Percentiles rank a stretch among this genome's conserved stretches.
Conservation (phyloP, 2,113 vertebrate genomes). For the Chroicocephalus ridibundus region DNA sequence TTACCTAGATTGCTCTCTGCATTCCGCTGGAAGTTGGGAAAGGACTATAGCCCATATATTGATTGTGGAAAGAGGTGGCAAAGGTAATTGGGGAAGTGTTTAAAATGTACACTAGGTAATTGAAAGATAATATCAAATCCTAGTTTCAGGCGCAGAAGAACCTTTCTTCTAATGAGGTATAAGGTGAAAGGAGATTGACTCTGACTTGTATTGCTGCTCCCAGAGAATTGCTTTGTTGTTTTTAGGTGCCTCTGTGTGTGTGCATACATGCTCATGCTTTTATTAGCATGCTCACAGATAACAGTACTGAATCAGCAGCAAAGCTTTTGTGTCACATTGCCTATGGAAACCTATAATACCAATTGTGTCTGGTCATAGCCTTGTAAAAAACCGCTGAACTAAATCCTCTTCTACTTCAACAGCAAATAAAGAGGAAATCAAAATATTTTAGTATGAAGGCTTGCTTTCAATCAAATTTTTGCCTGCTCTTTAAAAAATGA, state of each 20-base stretch:
- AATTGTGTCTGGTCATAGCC: not conserved
- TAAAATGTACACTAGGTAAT: conserved; percentile 3
- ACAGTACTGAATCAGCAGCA: not conserved
- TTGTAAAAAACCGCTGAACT: not conserved
- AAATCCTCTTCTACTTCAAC: not conserved
- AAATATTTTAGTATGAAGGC: not conserved
- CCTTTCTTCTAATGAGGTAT: not conserved
- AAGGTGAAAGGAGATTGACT: not conserved
- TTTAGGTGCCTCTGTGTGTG: not conserved
- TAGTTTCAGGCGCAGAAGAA: not conserved
- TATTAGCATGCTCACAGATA: not conserved
- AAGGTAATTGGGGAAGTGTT: conserved; percentile 24
- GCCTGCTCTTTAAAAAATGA: not conserved
- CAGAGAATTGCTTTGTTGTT: not conserved
- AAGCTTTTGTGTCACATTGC: not conserved
- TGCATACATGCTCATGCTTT: not conserved
- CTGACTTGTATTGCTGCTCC: not conserved
- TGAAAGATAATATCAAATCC: not conserved
- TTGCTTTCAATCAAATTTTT: not conserved
- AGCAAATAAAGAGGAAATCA: not conserved
- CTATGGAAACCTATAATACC: not conserved
- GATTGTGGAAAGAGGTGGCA: not conserved
- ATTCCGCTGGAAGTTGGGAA: not conserved
- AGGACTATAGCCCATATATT: fast-evolving
- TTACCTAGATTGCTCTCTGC: not conserved